Evolutionary conservation across 2,113 vertebrate species (phyloP).

Genomic region (Nansenia antarctica): DNA sequence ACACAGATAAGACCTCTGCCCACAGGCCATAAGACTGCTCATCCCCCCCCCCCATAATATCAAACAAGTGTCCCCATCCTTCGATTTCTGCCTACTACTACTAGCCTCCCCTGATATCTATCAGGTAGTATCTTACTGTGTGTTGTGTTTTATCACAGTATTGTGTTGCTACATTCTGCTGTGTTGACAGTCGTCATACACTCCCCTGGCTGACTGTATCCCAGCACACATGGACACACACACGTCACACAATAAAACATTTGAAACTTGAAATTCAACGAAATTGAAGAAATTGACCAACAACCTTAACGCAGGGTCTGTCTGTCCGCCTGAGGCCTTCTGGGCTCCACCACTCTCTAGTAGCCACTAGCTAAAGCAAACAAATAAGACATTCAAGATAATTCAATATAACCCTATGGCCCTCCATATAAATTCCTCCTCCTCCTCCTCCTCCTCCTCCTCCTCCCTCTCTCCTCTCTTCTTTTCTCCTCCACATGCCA

Average conservation of each 20-base stretch:
- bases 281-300: background rate
- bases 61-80: too few species aligned
- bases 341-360: background rate
- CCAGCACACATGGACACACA: too few species aligned
- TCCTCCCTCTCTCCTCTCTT: constrained; percentile 22
- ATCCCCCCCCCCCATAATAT: too few species aligned
- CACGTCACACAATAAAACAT: background rate
- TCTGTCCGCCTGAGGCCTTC: background rate
- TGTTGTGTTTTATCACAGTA: background rate
- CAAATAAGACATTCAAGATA: constrained; percentile 58
- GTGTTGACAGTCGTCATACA: too few species aligned
- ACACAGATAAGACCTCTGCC: too few species aligned
- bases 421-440: constrained; percentile 65
- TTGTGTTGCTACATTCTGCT: too few species aligned
- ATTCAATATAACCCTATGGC: constrained; percentile 67
- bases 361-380: background rate
- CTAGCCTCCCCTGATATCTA: too few species aligned
- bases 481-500: constrained; percentile 7
- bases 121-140: too few species aligned
- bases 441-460: background rate
- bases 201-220: too few species aligned
- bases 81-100: too few species aligned
- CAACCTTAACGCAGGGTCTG: too few species aligned
- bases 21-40: too few species aligned
- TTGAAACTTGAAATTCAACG: background rate